phyloP scores from a whole-genome alignment of 2,797 vertebrate species.

The Yasuhikotakia modesta region DNA sequence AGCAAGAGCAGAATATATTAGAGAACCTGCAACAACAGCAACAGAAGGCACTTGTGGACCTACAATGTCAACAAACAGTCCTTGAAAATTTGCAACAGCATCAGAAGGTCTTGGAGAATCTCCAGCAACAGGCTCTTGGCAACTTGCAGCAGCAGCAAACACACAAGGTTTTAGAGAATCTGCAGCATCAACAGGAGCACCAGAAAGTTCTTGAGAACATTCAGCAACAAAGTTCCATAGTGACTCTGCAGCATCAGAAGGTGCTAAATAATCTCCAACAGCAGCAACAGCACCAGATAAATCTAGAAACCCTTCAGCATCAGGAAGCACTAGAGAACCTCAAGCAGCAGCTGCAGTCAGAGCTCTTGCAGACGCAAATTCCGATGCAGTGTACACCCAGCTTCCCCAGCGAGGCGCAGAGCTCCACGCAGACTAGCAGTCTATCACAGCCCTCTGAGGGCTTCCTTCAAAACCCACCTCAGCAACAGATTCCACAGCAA shows the following conservation, averaged over 20 bases:
- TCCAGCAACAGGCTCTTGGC: slow-evolving; percentile 69
- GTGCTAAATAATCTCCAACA: slow-evolving; percentile 60
- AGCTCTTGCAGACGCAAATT: slow-evolving; percentile 86
- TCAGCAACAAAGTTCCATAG: slow-evolving; percentile 65
- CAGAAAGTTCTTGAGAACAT: slow-evolving; percentile 75
- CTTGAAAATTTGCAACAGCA: slow-evolving; percentile 64
- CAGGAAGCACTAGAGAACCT: slow-evolving; percentile 78
- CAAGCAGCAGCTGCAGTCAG: slow-evolving; percentile 85
- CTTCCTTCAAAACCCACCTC: slow-evolving; percentile 68
- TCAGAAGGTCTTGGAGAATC: slow-evolving; percentile 60
- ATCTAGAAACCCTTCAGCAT: slow-evolving; percentile 62
- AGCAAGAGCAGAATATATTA: slow-evolving; percentile 67
- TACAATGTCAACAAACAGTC: slow-evolving; percentile 77
- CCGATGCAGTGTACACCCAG: slow-evolving; percentile 86
- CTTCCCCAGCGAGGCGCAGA: slow-evolving; percentile 77
- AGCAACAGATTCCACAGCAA: slow-evolving; percentile 79
- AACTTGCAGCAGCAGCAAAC: slow-evolving; percentile 70
- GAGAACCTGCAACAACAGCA: slow-evolving; percentile 61
- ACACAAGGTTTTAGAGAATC: slow-evolving; percentile 78
- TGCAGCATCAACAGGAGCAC: slow-evolving; percentile 76
- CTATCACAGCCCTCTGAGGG: slow-evolving; percentile 78
- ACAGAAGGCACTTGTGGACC: slow-evolving; percentile 62
- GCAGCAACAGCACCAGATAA: slow-evolving; percentile 60
- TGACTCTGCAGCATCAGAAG: slow-evolving; percentile 61
- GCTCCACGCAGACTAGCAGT: slow-evolving; percentile 70